A percentile compares a stretch with the other conserved stretches of the same genome.
Conservation (phyloP, 2,797 vertebrate genomes). For the Sternotherus odoratus region DNA sequence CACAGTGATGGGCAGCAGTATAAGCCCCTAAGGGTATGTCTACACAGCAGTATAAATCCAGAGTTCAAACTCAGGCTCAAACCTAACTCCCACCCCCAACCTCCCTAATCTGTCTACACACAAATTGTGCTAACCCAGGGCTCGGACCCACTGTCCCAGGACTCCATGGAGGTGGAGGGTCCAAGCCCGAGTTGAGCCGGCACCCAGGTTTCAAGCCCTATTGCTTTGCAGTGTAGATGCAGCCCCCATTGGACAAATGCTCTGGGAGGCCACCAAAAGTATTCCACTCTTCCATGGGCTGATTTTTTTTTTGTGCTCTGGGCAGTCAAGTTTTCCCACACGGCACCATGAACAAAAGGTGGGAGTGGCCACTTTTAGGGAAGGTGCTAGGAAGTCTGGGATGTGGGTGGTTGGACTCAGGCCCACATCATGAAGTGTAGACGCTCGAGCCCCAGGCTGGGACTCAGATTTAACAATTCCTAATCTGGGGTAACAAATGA, state of each 20-base stretch:
- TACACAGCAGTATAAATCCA: not conserved
- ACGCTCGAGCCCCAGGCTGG: not conserved
- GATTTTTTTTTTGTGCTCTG: too few relatives aligned
- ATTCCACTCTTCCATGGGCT: too few relatives aligned
- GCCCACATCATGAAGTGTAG: not conserved
- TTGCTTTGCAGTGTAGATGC: not conserved
- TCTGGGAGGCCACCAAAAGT: not conserved
- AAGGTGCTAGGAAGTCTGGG: not conserved
- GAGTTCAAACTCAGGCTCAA: not conserved
- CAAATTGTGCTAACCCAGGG: not conserved
- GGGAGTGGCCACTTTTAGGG: too few relatives aligned
- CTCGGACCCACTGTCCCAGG: not conserved
- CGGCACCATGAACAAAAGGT: too few relatives aligned
- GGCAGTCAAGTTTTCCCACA: too few relatives aligned
- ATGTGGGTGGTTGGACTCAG: not conserved
- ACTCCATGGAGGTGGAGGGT: too few relatives aligned
- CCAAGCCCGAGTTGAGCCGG: too few relatives aligned
- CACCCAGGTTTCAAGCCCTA: not conserved
- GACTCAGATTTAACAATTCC: not conserved
- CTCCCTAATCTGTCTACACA: not conserved
- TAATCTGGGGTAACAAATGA: not conserved
- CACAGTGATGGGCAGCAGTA: rapidly evolving
- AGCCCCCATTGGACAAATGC: not conserved
- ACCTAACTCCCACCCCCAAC: not conserved
- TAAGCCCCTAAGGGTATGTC: too few relatives aligned